A percentile compares a stretch with the other conserved stretches of the same genome.
These are phyloP conservation scores for Lapara coniferarum DNA, from an alignment of 2,888 invertebrate genomes.

Conservation along the genomic window DNA sequence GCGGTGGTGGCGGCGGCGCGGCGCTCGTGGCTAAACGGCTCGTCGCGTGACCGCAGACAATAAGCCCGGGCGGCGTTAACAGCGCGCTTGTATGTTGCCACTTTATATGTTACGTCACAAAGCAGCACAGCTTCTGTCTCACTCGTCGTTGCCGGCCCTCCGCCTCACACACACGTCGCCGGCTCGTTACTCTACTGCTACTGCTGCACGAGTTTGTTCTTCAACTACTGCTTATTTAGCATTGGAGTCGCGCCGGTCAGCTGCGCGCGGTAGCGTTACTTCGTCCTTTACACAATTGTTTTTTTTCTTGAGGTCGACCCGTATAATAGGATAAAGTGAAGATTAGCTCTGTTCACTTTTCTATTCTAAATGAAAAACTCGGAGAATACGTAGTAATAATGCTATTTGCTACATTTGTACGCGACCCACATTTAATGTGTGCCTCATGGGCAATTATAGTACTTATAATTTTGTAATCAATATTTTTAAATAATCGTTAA, in stretches of 20 bases:
- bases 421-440: background rate
- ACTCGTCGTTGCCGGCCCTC: slow-evolving; percentile 35
- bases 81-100: slow-evolving; percentile 83
- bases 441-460: background rate
- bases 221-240: slow-evolving; percentile 68
- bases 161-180: slow-evolving; percentile 26
- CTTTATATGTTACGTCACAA: slow-evolving; percentile 80
- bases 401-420: background rate
- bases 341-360: slow-evolving; percentile 75
- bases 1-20: slow-evolving; percentile 57
- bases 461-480: background rate
- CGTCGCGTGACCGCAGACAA: slow-evolving; percentile 84
- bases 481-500: background rate
- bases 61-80: slow-evolving; percentile 83
- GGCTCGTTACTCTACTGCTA: slow-evolving; percentile 61
- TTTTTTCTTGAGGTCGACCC: slow-evolving; percentile 75
- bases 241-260: slow-evolving; percentile 44
- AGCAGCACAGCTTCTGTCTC: slow-evolving; percentile 41
- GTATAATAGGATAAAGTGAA: slow-evolving; percentile 77
- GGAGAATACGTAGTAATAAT: slow-evolving; percentile 37
- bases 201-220: slow-evolving; percentile 67
- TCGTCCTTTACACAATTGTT: slow-evolving; percentile 71
- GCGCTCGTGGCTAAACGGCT: slow-evolving; percentile 82
- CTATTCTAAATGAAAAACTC: slow-evolving; percentile 66
- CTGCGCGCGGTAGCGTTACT: slow-evolving; percentile 45